Conservation (phyloP, 2,888 invertebrate species). For the Nematopogon swammerdamellus region DNA sequence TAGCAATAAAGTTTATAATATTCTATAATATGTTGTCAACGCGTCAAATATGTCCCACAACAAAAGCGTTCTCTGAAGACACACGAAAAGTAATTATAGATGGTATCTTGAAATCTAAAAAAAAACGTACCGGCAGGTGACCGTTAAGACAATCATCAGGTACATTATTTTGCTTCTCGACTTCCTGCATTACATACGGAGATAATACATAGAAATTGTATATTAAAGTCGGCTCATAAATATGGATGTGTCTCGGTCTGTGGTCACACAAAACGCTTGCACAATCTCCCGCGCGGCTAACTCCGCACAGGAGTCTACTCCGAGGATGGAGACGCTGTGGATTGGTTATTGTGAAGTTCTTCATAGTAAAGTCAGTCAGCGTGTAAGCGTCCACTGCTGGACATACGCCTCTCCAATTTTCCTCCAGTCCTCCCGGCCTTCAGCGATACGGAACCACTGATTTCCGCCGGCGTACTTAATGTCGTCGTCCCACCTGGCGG, state of each 20-base stretch:
- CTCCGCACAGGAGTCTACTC: conserved; percentile 20
- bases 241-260: conserved; percentile 54
- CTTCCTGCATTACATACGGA: conserved; percentile 49
- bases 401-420: too few species aligned
- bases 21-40: too few species aligned
- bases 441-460: too few species aligned
- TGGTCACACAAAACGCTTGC: conserved; percentile 48
- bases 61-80: conserved; percentile 5
- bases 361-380: too few species aligned
- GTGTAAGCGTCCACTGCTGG: too few species aligned
- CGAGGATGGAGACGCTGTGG: too few species aligned
- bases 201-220: conserved; percentile 57
- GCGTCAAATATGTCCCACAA: too few species aligned
- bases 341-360: too few species aligned
- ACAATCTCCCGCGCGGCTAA: conserved; percentile 42
- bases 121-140: conserved; percentile 25
- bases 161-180: conserved; percentile 18
- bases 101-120: conserved; percentile 27
- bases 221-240: conserved; percentile 53
- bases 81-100: conserved; percentile 25
- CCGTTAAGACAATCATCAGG: conserved; percentile 48
- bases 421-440: too few species aligned
- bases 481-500: too few species aligned
- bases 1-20: too few species aligned
- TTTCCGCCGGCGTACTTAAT: too few species aligned